Base-by-base conservation (phyloP, 1,140 invertebrate genomes). In the Neodiprion virginianus region DNA sequence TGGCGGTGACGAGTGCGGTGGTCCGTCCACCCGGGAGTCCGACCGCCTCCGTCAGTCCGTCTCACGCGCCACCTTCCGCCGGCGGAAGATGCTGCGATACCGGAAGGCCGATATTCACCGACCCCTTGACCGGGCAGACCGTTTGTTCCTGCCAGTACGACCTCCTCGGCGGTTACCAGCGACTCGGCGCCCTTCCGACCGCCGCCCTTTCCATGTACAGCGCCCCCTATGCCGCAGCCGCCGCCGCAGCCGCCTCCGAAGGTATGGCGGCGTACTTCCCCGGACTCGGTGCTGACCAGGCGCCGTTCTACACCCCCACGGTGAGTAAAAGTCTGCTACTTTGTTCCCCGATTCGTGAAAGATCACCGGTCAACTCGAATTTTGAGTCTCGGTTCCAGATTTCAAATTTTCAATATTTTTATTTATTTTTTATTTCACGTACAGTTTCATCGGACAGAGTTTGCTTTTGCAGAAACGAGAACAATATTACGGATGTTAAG, bases 131-230 rank as follows among this genome's bases (percentile, higher is more conserved):
- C 66, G 96, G 96, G 21, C 96, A 97, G 88, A 96, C 94, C 9
- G 93, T 98, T 14, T 98, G 96, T 89, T 97, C 96, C 74, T 97
- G 96, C 89, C 96, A 98, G 88, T 95, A 94, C 88, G 94, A 93
- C 85, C 82, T 87, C 7, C 90, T 94, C 75, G 91, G 93, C 78
- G 94, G 92, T 85, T 97, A 95, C 89, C 95, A 94, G 88, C 92
- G 94, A 75, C 88, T 96, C 12, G 93, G 93, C 7, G 92, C 93
- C 3, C 87, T 93, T 72, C 89, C 92, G 78, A 87, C 93, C 76
- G 89, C 90, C 21, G 92, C 93, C 48, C 89, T 96, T 73, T 93
- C 92, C 11, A 93, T 94, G 92, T 95, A 95, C 89, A 93, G 92
- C 84, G 92, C 92, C 69, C 93, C 93, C 10, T 93, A 93, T 85